Percentiles rank a stretch among this genome's conserved stretches.
These are phyloP conservation scores for Seladonia tumulorum DNA, from an alignment of 2,888 invertebrate species.

Conservation along the genomic window DNA sequence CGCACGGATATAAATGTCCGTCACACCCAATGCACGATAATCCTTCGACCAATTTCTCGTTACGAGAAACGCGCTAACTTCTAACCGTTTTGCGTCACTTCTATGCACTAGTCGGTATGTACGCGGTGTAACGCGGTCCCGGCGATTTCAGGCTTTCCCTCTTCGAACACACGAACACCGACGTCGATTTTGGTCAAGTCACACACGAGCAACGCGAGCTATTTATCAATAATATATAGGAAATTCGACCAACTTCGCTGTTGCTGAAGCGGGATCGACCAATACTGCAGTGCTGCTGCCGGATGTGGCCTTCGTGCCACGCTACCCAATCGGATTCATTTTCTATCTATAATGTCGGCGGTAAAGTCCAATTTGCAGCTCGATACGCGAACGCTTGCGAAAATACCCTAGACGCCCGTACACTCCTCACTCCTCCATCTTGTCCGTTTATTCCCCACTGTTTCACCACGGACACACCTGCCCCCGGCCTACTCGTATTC, in stretches of 20 bases:
- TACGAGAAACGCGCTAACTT: constrained; percentile 63
- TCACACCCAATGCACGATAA: constrained; percentile 78
- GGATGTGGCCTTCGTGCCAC: constrained; percentile 78
- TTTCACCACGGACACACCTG: constrained; percentile 39
- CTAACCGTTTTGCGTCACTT: constrained; percentile 55
- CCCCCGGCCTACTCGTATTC: not conserved
- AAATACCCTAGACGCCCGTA: constrained; percentile 47
- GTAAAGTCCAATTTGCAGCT: constrained; percentile 69
- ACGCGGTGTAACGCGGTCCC: constrained; percentile 22
- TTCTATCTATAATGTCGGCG: constrained; percentile 64
- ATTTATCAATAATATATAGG: constrained; percentile 77
- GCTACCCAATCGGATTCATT: constrained; percentile 74
- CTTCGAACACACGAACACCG: constrained; percentile 62
- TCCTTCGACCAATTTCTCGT: constrained; percentile 65
- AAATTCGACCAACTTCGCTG: constrained; percentile 76
- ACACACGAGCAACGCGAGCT: constrained; percentile 74
- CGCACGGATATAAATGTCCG: constrained; percentile 70
- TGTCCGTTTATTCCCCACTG: constrained; percentile 38
- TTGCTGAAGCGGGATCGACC: constrained; percentile 78
- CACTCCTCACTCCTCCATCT: not conserved
- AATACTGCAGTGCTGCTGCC: constrained; percentile 78
- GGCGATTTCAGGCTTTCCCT: constrained; percentile 41
- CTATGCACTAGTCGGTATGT: constrained; percentile 27
- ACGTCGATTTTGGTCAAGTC: constrained; percentile 63
- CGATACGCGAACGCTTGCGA: constrained; percentile 44